A percentile compares a stretch with the other conserved stretches of the same genome.
Conservation (phyloP, 37 sponge, comb jelly and placozoan genomes). For the Agelas oroides region DNA sequence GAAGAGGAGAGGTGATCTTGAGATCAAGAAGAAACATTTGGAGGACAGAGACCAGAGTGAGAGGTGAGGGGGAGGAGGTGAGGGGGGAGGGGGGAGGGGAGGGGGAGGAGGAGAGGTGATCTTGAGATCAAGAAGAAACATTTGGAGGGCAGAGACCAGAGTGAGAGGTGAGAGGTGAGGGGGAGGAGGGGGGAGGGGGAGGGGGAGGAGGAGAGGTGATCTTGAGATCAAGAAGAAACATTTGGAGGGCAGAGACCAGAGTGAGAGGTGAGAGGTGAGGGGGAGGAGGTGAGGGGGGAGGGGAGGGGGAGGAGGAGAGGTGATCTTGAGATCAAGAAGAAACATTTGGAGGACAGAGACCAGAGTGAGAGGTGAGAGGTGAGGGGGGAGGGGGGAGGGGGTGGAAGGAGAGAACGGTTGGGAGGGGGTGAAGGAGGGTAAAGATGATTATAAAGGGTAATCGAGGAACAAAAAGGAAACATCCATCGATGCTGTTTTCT, state of each 20-base stretch:
- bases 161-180: conserved; percentile 76
- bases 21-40: conserved; percentile 82
- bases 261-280: conserved; percentile 79
- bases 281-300: conserved; percentile 55
- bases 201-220: conserved; percentile 32
- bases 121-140: too few relatives aligned
- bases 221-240: conserved; percentile 85
- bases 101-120: not conserved
- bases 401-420: conserved; percentile 6
- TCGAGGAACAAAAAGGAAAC: too few relatives aligned
- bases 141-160: conserved; percentile 58
- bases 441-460: too few relatives aligned
- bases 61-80: conserved; percentile 66
- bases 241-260: conserved; percentile 79
- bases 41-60: conserved; percentile 85
- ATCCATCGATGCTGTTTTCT: too few relatives aligned
- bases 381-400: conserved; percentile 60
- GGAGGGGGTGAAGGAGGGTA: not conserved
- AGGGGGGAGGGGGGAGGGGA: conserved; percentile 48
- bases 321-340: conserved; percentile 88
- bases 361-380: conserved; percentile 74
- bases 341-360: conserved; percentile 84
- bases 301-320: too few relatives aligned
- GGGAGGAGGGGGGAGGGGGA: too few relatives aligned
- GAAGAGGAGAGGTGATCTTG: conserved; percentile 52